Base-by-base conservation (phyloP, 2,888 invertebrate species). In the Operophtera brumata region DNA sequence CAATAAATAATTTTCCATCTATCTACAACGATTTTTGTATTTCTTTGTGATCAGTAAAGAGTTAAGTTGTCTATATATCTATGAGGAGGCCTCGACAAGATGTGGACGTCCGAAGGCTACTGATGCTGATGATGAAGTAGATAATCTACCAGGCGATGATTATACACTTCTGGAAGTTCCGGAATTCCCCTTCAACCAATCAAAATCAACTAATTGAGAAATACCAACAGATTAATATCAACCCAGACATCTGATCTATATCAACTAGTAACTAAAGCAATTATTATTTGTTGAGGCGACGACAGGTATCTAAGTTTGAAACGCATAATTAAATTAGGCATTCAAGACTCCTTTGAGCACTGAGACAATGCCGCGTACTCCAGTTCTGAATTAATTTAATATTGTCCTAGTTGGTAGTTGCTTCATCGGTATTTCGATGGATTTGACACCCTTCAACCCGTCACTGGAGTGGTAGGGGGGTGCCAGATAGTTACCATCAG, bases 251-350 rank as follows among this genome's bases (percentile, higher is more conserved):
- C 14, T 47, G 53, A 54, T 54, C 32, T 10, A 8, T 26, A 6
- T 30, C 25, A 37, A 57, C 53, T 47, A 54, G 8, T 25, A 55
- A 63, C 59, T 59, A 59, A 63, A 54, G 41, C 59, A 61, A 64
- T 61, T 59, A 59, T 64, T 50, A 56, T 61, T 61, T 55, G 57
- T 52, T 47, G 57, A 46, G 30, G 43, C 44, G 55, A 51, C 48
- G 59, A 59, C 61, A 61, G 47, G 52, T 56, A 64, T 60, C 66
- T 67, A 71, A 77, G 74, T 78, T 80, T 75, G 73, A 78, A 61
- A 67, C 68, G 63, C 70, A 73, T 82, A 83, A 84, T 84, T 82
- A 78, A 82, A 83, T 84, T 80, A 80, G 70, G 43, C 67, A 78
- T 78, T 68, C 70, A 64, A 65, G 67, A 66, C 53, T 56, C 43